A percentile compares a stretch with the other conserved stretches of the same genome.
Evolutionary conservation across 2,888 invertebrate genomes (phyloP).

Genomic region (Calameuta pallipes): DNA sequence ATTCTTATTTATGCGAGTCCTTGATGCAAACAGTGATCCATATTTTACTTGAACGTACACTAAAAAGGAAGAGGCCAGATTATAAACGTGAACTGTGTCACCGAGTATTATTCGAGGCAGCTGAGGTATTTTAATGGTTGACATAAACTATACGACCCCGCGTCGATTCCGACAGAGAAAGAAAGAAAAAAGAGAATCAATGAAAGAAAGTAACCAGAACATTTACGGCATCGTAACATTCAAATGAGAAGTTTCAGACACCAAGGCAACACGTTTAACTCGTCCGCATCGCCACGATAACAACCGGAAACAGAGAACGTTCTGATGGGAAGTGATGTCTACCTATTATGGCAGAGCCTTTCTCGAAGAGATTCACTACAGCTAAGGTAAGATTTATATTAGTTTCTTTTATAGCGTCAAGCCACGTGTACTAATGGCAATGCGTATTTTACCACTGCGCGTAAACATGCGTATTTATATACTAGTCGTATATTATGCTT

Average conservation of each 20-base stretch:
- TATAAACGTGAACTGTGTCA: neutral
- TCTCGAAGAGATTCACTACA: constrained; percentile 57
- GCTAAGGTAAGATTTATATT: constrained; percentile 50
- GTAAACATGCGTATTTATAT: neutral
- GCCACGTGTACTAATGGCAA: neutral
- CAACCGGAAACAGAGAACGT: constrained; percentile 8
- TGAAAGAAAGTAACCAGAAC: neutral
- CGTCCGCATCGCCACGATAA: neutral
- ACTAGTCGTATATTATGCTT: neutral
- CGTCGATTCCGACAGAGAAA: neutral
- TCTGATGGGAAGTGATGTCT: constrained; percentile 45
- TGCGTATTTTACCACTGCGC: neutral
- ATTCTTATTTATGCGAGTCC: neutral
- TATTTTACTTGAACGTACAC: neutral
- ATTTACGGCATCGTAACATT: constrained; percentile 4
- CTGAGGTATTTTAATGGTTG: constrained; percentile 2
- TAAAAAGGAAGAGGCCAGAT: neutral
- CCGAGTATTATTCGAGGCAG: neutral
- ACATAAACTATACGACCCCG: neutral
- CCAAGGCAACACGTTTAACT: neutral
- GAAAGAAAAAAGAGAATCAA: neutral
- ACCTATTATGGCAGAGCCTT: constrained; percentile 63
- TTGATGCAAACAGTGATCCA: neutral
- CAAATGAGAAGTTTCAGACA: neutral
- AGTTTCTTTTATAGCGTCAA: neutral